A percentile compares a stretch with the other conserved stretches of the same genome.
These are phyloP conservation scores for Gulo gulo DNA, from an alignment of 2,113 vertebrate species.

Conservation along the genomic window DNA sequence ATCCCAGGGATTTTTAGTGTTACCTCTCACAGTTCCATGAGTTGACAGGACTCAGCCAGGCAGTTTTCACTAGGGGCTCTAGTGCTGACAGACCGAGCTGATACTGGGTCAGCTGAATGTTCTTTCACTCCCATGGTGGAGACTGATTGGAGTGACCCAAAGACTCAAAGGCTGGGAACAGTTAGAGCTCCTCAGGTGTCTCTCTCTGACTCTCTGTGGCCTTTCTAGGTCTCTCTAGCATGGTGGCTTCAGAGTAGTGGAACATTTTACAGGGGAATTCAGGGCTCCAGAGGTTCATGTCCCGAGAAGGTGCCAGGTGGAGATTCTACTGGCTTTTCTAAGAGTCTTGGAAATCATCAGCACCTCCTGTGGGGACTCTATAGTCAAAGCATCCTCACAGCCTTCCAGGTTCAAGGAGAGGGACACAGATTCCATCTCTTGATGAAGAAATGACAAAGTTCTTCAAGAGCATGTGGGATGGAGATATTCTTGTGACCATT, in stretches of 20 bases:
- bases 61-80: neutral
- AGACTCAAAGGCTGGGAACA: neutral
- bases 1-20: neutral
- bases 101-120: neutral
- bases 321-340: neutral
- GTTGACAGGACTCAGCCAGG: neutral
- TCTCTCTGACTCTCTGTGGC: neutral
- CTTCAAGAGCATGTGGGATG: neutral
- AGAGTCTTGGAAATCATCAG: neutral
- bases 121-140: neutral
- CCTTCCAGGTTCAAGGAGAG: neutral
- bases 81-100: neutral
- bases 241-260: neutral
- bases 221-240: neutral
- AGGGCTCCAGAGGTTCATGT: neutral
- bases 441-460: neutral
- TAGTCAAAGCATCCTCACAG: neutral
- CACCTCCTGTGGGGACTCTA: neutral
- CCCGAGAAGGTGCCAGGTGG: neutral
- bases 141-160: neutral
- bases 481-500: neutral
- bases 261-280: neutral
- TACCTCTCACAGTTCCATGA: neutral
- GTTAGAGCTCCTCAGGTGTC: neutral
- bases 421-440: neutral